Evolutionary conservation across 1,140 invertebrate species (phyloP).

Genomic region (Drosophila lacertosa): DNA sequence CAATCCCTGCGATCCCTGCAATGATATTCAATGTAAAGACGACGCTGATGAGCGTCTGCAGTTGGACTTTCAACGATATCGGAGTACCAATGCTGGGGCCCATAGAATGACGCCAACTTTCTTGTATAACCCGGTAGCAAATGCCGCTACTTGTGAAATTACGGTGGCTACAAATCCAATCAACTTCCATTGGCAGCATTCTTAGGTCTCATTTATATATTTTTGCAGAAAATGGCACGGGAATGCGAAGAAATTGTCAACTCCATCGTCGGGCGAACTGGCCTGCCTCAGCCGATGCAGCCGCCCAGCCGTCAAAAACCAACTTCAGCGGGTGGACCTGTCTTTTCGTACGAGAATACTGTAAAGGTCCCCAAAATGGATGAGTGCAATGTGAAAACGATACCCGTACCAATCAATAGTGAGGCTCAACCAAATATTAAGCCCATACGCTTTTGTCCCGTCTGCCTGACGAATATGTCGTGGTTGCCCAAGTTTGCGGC

Average conservation of each 20-base stretch:
- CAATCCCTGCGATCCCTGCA: conserved; percentile 35
- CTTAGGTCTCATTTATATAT: neutral
- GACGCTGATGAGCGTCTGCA: conserved; percentile 41
- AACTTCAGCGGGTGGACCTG: conserved; percentile 4
- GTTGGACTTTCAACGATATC: conserved; percentile 50
- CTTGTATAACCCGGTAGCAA: conserved; percentile 9
- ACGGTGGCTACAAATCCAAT: conserved; percentile 28
- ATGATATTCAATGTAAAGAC: conserved; percentile 16
- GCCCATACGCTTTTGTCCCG: conserved; percentile 62
- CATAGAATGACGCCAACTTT: conserved; percentile 14
- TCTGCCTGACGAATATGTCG: conserved; percentile 73
- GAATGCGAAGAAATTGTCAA: conserved; percentile 63
- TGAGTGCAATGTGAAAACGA: neutral
- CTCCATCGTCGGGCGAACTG: conserved; percentile 27
- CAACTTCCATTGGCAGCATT: neutral
- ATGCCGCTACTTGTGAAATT: conserved; percentile 46
- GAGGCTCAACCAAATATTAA: conserved; percentile 29
- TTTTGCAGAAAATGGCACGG: conserved; percentile 52
- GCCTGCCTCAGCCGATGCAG: neutral
- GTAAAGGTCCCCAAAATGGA: neutral
- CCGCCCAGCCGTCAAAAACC: neutral
- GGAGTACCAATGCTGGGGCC: conserved; percentile 1
- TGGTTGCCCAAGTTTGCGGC: conserved; percentile 69
- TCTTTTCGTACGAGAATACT: conserved; percentile 36
- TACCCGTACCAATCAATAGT: conserved; percentile 35